phyloP scores from a whole-genome alignment of 2,888 invertebrate genomes.

The Drosophila hawaiiensis region DNA sequence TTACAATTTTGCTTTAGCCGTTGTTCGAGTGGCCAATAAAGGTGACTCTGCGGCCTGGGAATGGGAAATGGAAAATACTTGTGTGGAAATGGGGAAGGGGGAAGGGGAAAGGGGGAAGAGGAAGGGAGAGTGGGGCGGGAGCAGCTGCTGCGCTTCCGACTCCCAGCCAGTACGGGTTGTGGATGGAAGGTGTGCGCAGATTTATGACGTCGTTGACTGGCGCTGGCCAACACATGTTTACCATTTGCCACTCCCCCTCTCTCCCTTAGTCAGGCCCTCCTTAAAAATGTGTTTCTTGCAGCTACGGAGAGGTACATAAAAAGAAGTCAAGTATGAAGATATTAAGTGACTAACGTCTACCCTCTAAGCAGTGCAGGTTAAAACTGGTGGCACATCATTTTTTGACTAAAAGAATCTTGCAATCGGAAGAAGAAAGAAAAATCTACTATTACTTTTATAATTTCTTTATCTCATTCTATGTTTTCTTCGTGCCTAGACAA shows the following conservation, averaged over 20 bases:
- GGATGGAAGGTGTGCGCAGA: conserved; percentile 63
- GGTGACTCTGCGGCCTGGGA: conserved; percentile 28
- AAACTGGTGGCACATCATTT: background rate
- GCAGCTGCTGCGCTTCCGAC: conserved; percentile 52
- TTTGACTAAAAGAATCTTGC: background rate
- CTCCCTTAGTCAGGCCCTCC: background rate
- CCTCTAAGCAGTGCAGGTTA: background rate
- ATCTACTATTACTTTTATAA: background rate
- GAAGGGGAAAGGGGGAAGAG: too few relatives aligned
- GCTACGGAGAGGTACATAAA: conserved; percentile 5
- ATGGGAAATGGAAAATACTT: conserved; percentile 2
- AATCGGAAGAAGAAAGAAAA: background rate
- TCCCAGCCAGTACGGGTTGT: conserved; percentile 30
- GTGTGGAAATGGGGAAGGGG: background rate
- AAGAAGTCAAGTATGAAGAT: background rate
- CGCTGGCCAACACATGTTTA: conserved; percentile 66
- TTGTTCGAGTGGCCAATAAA: conserved; percentile 59
- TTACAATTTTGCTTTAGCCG: conserved; percentile 38
- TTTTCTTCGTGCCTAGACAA: background rate
- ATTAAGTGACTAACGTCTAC: background rate
- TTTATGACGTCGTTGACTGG: conserved; percentile 67
- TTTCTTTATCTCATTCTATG: background rate
- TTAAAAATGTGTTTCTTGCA: background rate
- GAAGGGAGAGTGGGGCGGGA: background rate
- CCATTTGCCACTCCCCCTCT: conserved; percentile 20